phyloP scores from a whole-genome alignment of 2,797 vertebrate species.

The Liparis tanakae region DNA sequence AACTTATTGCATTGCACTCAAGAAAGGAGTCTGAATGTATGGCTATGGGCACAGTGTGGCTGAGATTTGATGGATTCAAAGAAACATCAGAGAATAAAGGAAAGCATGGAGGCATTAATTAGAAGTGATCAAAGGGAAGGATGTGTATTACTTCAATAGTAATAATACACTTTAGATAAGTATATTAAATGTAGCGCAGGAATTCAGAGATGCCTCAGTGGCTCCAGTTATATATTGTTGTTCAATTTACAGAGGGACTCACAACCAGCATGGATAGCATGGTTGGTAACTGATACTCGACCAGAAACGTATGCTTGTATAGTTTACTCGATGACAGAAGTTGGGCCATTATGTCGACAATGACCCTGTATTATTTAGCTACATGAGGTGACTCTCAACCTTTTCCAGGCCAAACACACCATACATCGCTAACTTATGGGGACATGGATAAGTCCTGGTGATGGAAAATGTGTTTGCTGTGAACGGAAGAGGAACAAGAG shows the following conservation, averaged over 20 bases:
- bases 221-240: background rate
- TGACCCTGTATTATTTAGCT: background rate
- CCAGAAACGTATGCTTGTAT: background rate
- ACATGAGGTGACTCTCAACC: background rate
- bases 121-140: background rate
- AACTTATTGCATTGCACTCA: slow-evolving; percentile 43
- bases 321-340: background rate
- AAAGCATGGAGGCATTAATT: background rate
- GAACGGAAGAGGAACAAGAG: background rate
- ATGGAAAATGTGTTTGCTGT: background rate
- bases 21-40: slow-evolving; percentile 14
- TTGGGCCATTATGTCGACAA: background rate
- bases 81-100: slow-evolving; percentile 7
- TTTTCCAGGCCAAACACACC: background rate
- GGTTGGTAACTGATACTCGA: background rate
- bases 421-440: background rate
- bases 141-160: background rate
- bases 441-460: background rate
- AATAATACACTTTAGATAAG: too few species aligned
- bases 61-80: slow-evolving; percentile 1
- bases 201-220: background rate
- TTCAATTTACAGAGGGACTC: background rate
- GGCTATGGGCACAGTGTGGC: background rate
- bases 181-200: too few species aligned
- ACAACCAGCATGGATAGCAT: background rate